Base-by-base conservation (phyloP, 1,140 invertebrate genomes). In the Anoplophora glabripennis region DNA sequence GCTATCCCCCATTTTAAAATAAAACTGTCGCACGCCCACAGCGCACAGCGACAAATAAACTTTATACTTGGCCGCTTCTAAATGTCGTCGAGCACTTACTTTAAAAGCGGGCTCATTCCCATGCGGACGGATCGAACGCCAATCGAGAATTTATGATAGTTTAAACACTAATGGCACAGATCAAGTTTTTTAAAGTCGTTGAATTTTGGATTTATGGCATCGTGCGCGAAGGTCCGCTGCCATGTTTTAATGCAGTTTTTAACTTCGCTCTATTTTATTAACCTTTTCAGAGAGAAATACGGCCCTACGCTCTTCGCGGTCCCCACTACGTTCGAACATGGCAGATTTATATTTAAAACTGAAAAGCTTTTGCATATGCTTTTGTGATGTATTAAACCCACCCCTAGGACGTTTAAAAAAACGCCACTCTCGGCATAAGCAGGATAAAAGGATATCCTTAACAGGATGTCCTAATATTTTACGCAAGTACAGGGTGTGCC, bases 1-100 rank as follows among this genome's bases (percentile, higher is more conserved):
- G 5, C 69, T 72, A 65, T 63, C 48, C 60, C 64, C 66, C 63
- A 28, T 70, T 72, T 67, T 63, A 66, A 71, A 71, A 71, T 71
- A 71, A 70, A 73, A 71, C 59, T 70, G 69, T 70, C 69, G 65
- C 67, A 65, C 66, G 71, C 65, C 71, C 66, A 65, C 65, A 70
- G 67, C 63, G 59, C 54, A 62, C 65, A 67, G 70, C 70, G 72
- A 66, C 70, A 73, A 72, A 72, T 72, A 74, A 74, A 74, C 70
- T 74, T 74, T 66, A 72, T 69, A 71, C 66, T 70, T 68, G 70
- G 64, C 57, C 66, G 69, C 60, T 54, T 60, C 65, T 53, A 62
- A 72, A 73, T 69, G 71, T 69, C 61, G 63, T 53, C 21, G 38
- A 59, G 69, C 69, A 71, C 68, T 71, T 73, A 70, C 62, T 69